phyloP scores from a whole-genome alignment of 2,888 invertebrate species.

The Drosophila paramelanica region DNA sequence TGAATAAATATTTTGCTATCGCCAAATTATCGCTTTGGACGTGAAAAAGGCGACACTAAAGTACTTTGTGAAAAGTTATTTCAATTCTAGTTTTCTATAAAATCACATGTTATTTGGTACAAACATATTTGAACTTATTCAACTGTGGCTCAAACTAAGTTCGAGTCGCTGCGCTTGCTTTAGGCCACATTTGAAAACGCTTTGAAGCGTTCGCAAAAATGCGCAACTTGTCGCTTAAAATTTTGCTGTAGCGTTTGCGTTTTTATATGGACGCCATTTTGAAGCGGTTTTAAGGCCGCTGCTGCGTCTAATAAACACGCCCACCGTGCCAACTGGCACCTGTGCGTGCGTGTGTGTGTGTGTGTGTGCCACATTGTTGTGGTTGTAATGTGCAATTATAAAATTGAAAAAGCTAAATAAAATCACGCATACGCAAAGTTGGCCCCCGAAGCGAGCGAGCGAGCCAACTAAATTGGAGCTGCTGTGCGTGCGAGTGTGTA shows the following conservation, averaged over 20 bases:
- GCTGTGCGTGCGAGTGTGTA: slow-evolving; percentile 24
- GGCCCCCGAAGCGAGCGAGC: slow-evolving; percentile 51
- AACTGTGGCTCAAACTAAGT: not conserved
- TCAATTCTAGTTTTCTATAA: too few relatives aligned
- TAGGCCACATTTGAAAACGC: slow-evolving; percentile 11
- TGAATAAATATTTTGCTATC: not conserved
- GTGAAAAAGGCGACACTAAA: not conserved
- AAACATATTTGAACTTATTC: not conserved
- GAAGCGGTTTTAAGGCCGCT: slow-evolving; percentile 54
- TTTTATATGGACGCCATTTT: slow-evolving; percentile 72
- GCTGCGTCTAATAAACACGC: slow-evolving; percentile 67
- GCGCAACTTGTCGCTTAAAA: slow-evolving; percentile 31
- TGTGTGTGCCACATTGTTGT: slow-evolving; percentile 26
- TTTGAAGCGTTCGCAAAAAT: slow-evolving; percentile 7
- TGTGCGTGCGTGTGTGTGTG: slow-evolving; percentile 27
- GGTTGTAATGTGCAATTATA: slow-evolving; percentile 74
- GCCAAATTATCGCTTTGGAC: not conserved
- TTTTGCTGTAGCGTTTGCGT: slow-evolving; percentile 22
- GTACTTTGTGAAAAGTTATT: too few relatives aligned
- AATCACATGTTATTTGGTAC: too few relatives aligned
- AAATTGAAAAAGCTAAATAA: slow-evolving; percentile 40
- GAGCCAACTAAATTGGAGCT: slow-evolving; percentile 42
- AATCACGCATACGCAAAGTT: slow-evolving; percentile 76
- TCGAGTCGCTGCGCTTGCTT: not conserved
- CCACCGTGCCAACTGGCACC: slow-evolving; percentile 59